These are phyloP conservation scores for Microcaecilia unicolor DNA, from an alignment of 2,797 vertebrate genomes.

Conservation along the genomic window DNA sequence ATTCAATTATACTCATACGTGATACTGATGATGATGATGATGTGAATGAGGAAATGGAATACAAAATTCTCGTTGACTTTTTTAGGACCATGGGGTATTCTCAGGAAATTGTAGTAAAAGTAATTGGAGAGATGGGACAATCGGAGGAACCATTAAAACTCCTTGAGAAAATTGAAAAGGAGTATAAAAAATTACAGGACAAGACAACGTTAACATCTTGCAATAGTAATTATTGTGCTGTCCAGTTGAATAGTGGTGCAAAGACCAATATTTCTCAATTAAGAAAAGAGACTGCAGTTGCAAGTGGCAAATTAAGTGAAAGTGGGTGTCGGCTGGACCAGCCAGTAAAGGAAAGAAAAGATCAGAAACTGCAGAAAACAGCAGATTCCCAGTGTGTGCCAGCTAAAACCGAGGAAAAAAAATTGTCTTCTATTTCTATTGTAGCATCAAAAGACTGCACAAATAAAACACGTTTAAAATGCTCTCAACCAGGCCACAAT, in stretches of 20 bases:
- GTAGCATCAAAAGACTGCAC: slow-evolving; percentile 5
- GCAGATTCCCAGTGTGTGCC: background rate
- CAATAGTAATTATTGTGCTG: too few species aligned
- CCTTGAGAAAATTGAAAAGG: slow-evolving; percentile 84
- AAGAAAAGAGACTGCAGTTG: too few species aligned
- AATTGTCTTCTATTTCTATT: slow-evolving; percentile 9
- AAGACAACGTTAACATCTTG: too few species aligned
- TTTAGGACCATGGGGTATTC: slow-evolving; percentile 96
- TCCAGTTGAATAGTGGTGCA: too few species aligned
- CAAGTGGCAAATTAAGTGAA: too few species aligned
- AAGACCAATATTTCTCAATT: too few species aligned
- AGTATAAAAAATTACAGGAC: slow-evolving; percentile 64
- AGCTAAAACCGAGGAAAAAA: slow-evolving; percentile 15
- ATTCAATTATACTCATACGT: slow-evolving; percentile 5
- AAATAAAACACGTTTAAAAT: slow-evolving; percentile 12
- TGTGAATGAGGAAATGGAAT: slow-evolving; percentile 55
- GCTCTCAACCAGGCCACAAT: slow-evolving; percentile 3
- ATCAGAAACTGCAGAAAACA: slow-evolving; percentile 3
- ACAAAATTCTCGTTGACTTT: slow-evolving; percentile 83
- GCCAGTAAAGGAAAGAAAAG: slow-evolving; percentile 22
- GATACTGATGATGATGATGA: slow-evolving; percentile 41
- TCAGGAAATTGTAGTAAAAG: slow-evolving; percentile 81
- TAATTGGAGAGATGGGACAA: slow-evolving; percentile 75
- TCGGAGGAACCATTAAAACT: slow-evolving; percentile 78
- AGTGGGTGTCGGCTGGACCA: slow-evolving; percentile 8